Conservation (phyloP, 2,113 vertebrate species). For the Oncorhynchus clarkii region DNA sequence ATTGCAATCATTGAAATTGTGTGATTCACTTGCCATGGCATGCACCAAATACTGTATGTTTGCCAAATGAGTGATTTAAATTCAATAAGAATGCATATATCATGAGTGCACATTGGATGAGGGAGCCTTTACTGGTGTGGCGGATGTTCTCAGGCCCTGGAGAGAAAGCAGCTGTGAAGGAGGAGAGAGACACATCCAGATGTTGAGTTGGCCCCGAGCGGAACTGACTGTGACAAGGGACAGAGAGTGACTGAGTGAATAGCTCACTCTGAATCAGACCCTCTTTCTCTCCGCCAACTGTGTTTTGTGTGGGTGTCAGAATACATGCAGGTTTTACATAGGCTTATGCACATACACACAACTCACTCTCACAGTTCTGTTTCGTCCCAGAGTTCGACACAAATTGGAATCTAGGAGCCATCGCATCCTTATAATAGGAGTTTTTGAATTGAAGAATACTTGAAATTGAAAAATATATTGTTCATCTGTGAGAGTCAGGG, state of each 20-base stretch:
- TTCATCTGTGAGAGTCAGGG: not conserved
- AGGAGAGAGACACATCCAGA: slow-evolving; percentile 51
- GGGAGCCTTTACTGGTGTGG: not conserved
- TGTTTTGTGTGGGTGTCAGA: slow-evolving; percentile 36
- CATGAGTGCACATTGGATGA: not conserved
- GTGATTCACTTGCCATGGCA: no score
- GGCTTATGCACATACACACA: slow-evolving; percentile 1
- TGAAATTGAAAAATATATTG: not conserved
- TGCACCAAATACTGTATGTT: no score
- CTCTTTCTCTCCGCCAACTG: slow-evolving; percentile 38
- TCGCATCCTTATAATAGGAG: not conserved
- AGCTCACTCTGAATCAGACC: slow-evolving; percentile 46
- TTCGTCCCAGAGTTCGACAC: not conserved
- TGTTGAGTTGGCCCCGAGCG: slow-evolving; percentile 42
- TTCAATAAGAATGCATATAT: not conserved
- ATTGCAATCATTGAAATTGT: no score
- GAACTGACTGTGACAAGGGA: slow-evolving; percentile 42
- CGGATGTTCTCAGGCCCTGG: slow-evolving; percentile 8
- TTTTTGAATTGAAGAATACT: not conserved
- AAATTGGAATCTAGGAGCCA: not conserved
- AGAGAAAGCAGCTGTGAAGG: slow-evolving; percentile 36
- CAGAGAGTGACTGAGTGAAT: slow-evolving; percentile 48
- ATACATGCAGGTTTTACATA: slow-evolving; percentile 34
- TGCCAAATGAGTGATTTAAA: no score
- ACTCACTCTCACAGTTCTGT: not conserved